phyloP scores from a whole-genome alignment of 2,113 vertebrate genomes.

The Hippocampus barbouri region DNA sequence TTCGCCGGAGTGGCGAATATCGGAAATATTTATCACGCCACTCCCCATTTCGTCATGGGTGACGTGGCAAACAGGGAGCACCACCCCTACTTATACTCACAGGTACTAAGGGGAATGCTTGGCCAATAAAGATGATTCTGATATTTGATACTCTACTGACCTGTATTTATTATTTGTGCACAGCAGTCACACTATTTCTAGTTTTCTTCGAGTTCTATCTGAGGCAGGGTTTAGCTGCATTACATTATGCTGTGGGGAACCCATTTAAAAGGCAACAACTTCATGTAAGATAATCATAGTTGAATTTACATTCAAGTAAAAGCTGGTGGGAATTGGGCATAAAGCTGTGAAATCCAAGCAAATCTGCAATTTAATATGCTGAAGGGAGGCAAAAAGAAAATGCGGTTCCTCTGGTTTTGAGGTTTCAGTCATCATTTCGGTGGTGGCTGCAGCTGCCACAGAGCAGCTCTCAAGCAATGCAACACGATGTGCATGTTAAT shows the following conservation, averaged over 20 bases:
- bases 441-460: constrained; percentile 53
- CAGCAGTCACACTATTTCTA: not conserved
- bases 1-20: too few species aligned
- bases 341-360: constrained; percentile 23
- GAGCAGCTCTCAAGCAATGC: constrained; percentile 51
- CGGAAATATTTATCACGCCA: too few species aligned
- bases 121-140: too few species aligned
- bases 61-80: too few species aligned
- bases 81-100: too few species aligned
- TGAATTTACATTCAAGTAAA: not conserved
- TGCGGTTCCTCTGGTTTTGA: constrained; percentile 36
- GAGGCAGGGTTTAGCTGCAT: not conserved
- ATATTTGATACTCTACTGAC: too few species aligned
- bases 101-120: too few species aligned
- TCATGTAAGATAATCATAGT: not conserved
- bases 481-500: constrained; percentile 64
- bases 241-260: not conserved
- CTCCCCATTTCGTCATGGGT: too few species aligned
- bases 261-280: not conserved
- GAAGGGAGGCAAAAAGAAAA: constrained; percentile 28
- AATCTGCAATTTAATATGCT: constrained; percentile 23
- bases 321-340: constrained; percentile 21
- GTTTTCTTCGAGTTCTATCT: not conserved
- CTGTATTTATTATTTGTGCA: too few species aligned
- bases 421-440: constrained; percentile 33